Percentiles rank a stretch among this genome's conserved stretches.
Evolutionary conservation across 2,113 vertebrate genomes (phyloP).

Genomic region (Uropsilus gracilis): DNA sequence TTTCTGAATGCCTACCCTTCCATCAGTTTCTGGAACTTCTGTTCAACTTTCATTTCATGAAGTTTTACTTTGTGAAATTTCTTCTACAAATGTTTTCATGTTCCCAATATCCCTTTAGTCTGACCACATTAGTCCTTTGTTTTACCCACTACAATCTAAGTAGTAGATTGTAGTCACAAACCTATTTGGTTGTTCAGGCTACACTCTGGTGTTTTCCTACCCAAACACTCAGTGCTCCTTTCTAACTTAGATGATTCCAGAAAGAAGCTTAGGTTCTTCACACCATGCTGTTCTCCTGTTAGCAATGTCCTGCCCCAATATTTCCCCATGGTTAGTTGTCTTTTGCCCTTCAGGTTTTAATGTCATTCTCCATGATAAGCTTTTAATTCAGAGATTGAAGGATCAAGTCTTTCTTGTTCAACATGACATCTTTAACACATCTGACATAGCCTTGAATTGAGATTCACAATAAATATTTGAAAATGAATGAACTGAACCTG

Average conservation of each 20-base stretch:
- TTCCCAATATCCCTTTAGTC: neutral
- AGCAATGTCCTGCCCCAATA: neutral
- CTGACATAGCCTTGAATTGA: neutral
- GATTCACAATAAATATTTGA: neutral
- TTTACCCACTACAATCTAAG: neutral
- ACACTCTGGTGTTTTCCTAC: neutral
- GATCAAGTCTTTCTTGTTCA: neutral
- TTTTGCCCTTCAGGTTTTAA: neutral
- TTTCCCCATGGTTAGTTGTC: neutral
- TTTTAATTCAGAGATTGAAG: neutral
- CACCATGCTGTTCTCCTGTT: neutral
- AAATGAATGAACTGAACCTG: neutral
- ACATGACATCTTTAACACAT: neutral
- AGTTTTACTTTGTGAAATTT: neutral
- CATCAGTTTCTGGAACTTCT: neutral
- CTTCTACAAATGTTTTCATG: neutral
- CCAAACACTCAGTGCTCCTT: neutral
- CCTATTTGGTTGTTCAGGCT: neutral
- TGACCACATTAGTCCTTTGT: neutral
- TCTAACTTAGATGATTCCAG: neutral
- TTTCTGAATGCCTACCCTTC: neutral
- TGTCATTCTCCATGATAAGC: neutral
- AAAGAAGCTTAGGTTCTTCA: neutral
- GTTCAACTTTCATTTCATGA: neutral
- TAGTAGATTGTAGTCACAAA: too few species aligned